Evolutionary conservation across 2,113 vertebrate genomes (phyloP).

Genomic region (Rhipidura dahli): DNA sequence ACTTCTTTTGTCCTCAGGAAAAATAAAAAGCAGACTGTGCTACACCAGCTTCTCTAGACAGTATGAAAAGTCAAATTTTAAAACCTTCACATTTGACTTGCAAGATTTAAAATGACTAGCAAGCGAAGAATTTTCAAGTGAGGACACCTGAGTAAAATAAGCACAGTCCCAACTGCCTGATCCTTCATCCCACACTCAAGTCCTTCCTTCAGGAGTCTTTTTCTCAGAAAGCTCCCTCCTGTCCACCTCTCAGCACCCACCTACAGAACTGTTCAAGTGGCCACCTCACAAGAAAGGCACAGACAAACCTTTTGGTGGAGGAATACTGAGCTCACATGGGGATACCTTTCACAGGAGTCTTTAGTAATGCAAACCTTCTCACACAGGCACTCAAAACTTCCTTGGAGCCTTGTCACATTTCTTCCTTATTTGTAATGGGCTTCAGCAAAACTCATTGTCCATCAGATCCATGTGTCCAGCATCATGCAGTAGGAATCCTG

Average conservation of each 20-base stretch:
- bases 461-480: constrained; percentile 33
- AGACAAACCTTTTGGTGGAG: neutral
- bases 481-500: neutral
- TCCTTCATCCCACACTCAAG: neutral
- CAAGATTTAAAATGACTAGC: neutral
- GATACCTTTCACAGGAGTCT: neutral
- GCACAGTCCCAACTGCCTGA: neutral
- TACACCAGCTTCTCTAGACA: neutral
- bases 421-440: constrained; percentile 10
- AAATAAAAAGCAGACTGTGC: neutral
- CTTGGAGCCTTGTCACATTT: neutral
- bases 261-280: neutral
- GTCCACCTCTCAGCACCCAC: neutral
- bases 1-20: neutral
- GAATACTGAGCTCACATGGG: neutral
- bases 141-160: neutral
- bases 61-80: neutral
- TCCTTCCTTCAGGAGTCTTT: neutral
- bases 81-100: neutral
- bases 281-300: neutral
- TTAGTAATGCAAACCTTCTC: neutral
- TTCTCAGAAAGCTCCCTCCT: neutral
- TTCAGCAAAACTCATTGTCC: constrained; percentile 23
- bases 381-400: neutral
- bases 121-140: neutral